Percentiles rank a stretch among this genome's conserved stretches.
Conservation (phyloP, 1,140 invertebrate species). For the Drosophila oshimai region DNA sequence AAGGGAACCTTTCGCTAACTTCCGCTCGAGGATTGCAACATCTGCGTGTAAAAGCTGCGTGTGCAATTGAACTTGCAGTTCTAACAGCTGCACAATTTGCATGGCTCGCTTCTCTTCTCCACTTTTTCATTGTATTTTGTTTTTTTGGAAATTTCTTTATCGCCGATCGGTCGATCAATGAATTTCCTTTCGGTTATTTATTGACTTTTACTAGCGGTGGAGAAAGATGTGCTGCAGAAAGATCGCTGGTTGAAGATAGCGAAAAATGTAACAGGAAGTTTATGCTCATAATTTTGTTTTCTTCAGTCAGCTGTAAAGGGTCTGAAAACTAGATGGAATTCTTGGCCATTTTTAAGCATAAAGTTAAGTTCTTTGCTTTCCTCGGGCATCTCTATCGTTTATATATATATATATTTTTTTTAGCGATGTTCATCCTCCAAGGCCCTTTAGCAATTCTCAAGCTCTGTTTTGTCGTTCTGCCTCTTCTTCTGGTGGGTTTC, state of each 20-base stretch:
- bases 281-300: constrained; percentile 25
- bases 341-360: constrained; percentile 1
- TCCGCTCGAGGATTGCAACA: constrained; percentile 72
- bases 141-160: constrained; percentile 47
- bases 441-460: constrained; percentile 25
- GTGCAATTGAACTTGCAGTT: constrained; percentile 54
- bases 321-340: constrained; percentile 9
- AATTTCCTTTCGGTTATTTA: constrained; percentile 73
- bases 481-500: constrained; percentile 33
- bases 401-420: too few relatives aligned
- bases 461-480: constrained; percentile 47
- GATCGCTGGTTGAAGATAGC: constrained; percentile 23
- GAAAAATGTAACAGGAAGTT: constrained; percentile 60
- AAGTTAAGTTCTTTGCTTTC: constrained; percentile 9
- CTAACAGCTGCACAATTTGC: constrained; percentile 69
- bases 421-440: constrained; percentile 26
- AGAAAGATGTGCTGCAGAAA: constrained; percentile 28
- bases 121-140: constrained; percentile 13
- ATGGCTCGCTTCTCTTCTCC: constrained; percentile 20
- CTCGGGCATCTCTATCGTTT: constrained; percentile 3
- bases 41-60: constrained; percentile 59
- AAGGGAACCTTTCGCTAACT: constrained; percentile 76
- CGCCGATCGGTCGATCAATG: constrained; percentile 64
- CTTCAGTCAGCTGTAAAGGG: not conserved
- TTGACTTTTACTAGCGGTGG: constrained; percentile 68